Conservation (phyloP, 2,113 vertebrate species). For the Aspidoscelis tigris region DNA sequence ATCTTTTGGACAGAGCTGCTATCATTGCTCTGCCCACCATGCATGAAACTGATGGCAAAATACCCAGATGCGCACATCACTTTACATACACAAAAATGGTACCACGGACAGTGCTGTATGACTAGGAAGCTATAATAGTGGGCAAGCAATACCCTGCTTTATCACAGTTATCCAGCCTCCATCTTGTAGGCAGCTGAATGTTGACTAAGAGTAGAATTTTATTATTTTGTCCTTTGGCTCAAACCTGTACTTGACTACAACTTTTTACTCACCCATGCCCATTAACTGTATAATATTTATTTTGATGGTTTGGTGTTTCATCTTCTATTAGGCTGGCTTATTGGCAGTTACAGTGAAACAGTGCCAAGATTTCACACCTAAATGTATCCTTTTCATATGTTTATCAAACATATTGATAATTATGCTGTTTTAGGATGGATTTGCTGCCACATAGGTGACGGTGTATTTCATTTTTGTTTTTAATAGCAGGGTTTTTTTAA, state of each 20-base stretch:
- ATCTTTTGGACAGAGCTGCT: no score
- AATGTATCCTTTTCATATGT: slow-evolving; percentile 66
- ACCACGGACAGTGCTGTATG: no score
- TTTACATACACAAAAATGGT: no score
- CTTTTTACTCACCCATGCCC: not conserved
- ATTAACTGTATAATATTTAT: not conserved
- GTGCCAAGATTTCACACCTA: slow-evolving; percentile 57
- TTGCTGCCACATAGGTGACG: no score
- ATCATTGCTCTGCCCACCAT: no score
- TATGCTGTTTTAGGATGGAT: not conserved
- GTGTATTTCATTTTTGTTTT: no score
- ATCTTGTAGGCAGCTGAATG: not conserved
- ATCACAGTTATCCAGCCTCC: no score
- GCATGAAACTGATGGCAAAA: no score
- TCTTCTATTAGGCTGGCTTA: slow-evolving; percentile 66
- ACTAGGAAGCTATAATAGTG: no score
- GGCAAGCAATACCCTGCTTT: no score
- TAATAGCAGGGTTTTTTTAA: no score
- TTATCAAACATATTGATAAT: not conserved
- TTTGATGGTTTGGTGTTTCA: slow-evolving; percentile 15
- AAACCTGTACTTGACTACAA: not conserved
- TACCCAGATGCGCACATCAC: no score
- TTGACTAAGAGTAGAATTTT: not conserved
- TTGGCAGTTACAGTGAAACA: slow-evolving; percentile 65
- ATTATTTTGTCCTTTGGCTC: not conserved